Evolutionary conservation across 1,140 invertebrate species (phyloP), one percentile per base, ranked within the genome.

Genomic region (Patella vulgata): DNA sequence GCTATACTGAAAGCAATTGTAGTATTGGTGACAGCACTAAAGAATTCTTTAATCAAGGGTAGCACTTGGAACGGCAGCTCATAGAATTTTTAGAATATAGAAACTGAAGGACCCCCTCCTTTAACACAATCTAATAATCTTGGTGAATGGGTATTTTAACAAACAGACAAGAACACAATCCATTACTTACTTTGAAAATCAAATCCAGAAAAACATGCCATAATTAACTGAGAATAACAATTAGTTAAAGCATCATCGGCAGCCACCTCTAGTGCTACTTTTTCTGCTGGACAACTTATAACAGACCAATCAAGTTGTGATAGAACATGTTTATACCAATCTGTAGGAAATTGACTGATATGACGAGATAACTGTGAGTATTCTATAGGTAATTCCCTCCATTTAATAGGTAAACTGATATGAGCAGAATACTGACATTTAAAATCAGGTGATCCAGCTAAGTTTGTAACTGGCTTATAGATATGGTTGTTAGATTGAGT

Each of bases 311-410:
- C 71, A 4, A 79, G 54, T 31, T 61, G 65, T 17, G 56, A 53
- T 3, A 85, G 61, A 0, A 83, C 75, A 70, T 81, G 75, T 44
- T 75, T 76, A 66, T 79, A 84, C 83, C 83, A 85, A 42, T 81
- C 76, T 11, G 58, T 63, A 0, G 82, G 82, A 58, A 83, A 85
- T 30, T 74, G 63, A 33, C 63, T 67, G n/a, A 79, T 66, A 23
- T 78, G 71, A 12, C 74, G 66, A 19, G 78, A 74, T 27, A 85
- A 48, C 40, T 78, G 75, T 9, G 79, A 79, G 30, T 74, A 64
- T 19, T 85, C 82, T 27, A 82, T 71, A 8, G 83, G 83, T 25
- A 84, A 58, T 47, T 85, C 80, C 28, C 78, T 60, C 75, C 82
- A 81, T 51, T 78, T 77, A 30, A 62, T 52, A 9, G 82, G 74